phyloP scores from a whole-genome alignment of 2,113 vertebrate species.

The Coptodon bakossiorum region DNA sequence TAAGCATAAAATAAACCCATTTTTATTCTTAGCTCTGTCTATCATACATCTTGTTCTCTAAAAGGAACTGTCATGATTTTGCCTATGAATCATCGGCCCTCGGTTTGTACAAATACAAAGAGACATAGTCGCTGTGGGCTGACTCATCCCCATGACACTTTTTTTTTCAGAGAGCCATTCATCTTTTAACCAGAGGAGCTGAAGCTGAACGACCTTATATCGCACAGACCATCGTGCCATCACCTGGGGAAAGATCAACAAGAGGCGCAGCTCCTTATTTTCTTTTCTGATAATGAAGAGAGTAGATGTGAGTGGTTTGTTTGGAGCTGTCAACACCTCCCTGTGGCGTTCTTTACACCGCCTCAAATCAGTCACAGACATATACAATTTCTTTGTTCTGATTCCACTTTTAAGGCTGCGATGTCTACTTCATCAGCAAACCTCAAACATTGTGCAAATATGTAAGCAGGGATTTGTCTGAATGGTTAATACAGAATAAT shows the following conservation, averaged over 20 bases:
- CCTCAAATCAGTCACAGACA: neutral
- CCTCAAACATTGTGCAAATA: neutral
- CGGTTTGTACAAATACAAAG: conserved; percentile 41
- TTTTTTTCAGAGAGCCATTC: conserved; percentile 7
- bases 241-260: conserved; percentile 27
- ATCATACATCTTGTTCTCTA: neutral
- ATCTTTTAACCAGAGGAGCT: conserved; percentile 14
- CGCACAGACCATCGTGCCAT: conserved; percentile 18
- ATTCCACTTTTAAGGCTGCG: neutral
- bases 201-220: neutral
- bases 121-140: conserved; percentile 17
- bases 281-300: conserved; percentile 9
- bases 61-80: conserved; percentile 12
- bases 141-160: conserved; percentile 40
- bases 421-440: neutral
- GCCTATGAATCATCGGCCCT: conserved; percentile 37
- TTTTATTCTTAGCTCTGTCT: neutral
- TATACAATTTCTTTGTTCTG: neutral
- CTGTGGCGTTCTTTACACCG: neutral
- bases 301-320: neutral
- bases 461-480: neutral
- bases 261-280: conserved; percentile 10
- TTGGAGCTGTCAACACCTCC: conserved; percentile 3
- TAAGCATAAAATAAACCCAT: neutral
- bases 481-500: neutral